These are phyloP conservation scores for Meteorus cinctellus DNA, from an alignment of 2,888 invertebrate species.

Conservation along the genomic window DNA sequence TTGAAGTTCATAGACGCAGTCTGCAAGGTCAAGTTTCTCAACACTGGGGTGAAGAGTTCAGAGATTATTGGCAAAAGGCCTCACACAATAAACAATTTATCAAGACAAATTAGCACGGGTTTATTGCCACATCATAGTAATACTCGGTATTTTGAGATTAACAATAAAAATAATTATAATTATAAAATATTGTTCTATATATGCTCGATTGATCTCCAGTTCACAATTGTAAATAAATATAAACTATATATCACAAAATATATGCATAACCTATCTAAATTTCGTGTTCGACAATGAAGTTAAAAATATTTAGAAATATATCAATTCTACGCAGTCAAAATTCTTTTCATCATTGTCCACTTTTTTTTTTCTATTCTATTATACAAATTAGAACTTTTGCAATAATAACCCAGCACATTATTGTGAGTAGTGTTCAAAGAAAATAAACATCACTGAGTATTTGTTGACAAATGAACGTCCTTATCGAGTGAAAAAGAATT, in stretches of 20 bases:
- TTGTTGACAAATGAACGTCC: conserved; percentile 6
- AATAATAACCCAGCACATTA: not conserved
- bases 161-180: no score
- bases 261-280: not conserved
- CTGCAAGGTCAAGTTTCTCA: conserved; percentile 14
- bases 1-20: not conserved
- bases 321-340: not conserved
- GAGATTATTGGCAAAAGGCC: not conserved
- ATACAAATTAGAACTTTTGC: not conserved
- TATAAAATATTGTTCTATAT: not conserved
- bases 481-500: not conserved
- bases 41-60: not conserved
- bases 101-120: not conserved
- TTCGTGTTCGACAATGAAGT: not conserved
- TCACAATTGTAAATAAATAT: not conserved
- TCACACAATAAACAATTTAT: not conserved
- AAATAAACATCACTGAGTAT: not conserved
- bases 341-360: not conserved
- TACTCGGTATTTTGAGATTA: not conserved
- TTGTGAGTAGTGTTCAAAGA: not conserved
- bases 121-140: not conserved
- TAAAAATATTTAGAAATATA: not conserved
- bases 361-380: not conserved
- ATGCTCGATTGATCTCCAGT: no score
- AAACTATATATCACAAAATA: not conserved